phyloP scores from a whole-genome alignment of 2,888 invertebrate species.

The Ichneumon xanthorius region DNA sequence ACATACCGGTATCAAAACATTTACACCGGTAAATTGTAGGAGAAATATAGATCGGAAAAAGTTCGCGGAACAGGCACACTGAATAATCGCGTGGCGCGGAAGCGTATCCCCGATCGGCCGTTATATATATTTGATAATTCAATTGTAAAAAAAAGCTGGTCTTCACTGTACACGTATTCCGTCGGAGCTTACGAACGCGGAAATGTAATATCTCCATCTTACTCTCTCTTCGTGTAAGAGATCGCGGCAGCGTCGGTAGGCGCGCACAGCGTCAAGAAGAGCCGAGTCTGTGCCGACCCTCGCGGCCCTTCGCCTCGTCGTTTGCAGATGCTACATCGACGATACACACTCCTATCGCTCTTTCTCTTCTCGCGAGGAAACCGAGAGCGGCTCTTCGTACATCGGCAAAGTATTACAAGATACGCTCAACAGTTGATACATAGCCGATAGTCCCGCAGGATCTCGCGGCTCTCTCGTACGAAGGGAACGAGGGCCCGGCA shows the following conservation, averaged over 20 bases:
- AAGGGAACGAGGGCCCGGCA: background rate
- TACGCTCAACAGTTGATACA: conserved; percentile 70
- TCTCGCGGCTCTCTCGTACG: conserved; percentile 27
- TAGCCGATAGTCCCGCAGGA: conserved; percentile 68
- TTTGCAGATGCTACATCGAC: conserved; percentile 69
- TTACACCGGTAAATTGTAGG: background rate
- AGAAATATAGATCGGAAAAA: background rate
- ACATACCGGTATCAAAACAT: background rate
- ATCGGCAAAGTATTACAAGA: conserved; percentile 68
- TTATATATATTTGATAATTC: conserved; percentile 57
- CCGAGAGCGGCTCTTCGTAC: conserved; percentile 42
- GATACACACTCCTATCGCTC: conserved; percentile 50
- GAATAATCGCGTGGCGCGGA: background rate
- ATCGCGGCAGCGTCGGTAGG: conserved; percentile 48
- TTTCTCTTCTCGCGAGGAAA: conserved; percentile 30
- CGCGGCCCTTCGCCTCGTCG: conserved; percentile 47
- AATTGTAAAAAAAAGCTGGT: conserved; percentile 44
- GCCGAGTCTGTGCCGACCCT: conserved; percentile 56
- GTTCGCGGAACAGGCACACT: background rate
- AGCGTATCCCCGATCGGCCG: conserved; percentile 16
- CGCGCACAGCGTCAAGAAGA: conserved; percentile 26
- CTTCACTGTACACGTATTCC: conserved; percentile 5
- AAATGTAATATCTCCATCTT: conserved; percentile 54
- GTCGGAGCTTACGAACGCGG: conserved; percentile 63
- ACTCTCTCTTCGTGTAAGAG: conserved; percentile 37